These are phyloP conservation scores for Myrmecobius fasciatus DNA, from an alignment of 2,113 vertebrate species.

Conservation along the genomic window DNA sequence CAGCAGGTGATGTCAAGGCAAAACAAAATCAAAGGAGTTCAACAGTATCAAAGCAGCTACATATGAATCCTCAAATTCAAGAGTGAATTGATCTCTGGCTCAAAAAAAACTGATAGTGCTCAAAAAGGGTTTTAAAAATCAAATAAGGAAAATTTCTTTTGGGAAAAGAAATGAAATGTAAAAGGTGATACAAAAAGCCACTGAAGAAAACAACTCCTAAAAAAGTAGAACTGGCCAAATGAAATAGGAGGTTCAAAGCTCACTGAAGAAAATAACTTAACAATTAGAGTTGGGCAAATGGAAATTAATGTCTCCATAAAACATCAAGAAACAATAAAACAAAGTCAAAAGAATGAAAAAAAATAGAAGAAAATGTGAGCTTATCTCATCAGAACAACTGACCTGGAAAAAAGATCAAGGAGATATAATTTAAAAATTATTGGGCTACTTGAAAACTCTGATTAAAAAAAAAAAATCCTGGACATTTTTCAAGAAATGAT, in stretches of 20 bases:
- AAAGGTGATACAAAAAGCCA: no score
- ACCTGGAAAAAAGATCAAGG: background rate
- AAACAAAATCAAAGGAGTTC: no score
- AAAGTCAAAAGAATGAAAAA: background rate
- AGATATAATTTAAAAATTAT: background rate
- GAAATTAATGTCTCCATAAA: background rate
- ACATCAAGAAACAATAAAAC: background rate
- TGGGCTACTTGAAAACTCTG: background rate
- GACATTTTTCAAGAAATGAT: background rate
- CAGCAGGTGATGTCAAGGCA: no score
- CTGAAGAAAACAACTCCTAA: no score
- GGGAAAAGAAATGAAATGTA: background rate
- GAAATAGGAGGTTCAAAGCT: no score
- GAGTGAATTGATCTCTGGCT: background rate
- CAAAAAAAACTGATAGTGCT: background rate
- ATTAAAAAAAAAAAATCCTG: background rate
- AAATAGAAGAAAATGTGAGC: background rate
- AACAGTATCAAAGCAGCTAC: background rate
- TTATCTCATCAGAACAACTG: background rate
- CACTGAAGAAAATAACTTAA: no score
- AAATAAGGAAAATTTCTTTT: background rate
- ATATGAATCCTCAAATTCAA: background rate
- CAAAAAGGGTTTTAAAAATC: background rate
- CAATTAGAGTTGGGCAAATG: background rate
- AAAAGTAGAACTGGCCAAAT: no score